A percentile compares a stretch with the other conserved stretches of the same genome.
phyloP scores from a whole-genome alignment of 2,113 vertebrate genomes.

The Tetrao urogallus region DNA sequence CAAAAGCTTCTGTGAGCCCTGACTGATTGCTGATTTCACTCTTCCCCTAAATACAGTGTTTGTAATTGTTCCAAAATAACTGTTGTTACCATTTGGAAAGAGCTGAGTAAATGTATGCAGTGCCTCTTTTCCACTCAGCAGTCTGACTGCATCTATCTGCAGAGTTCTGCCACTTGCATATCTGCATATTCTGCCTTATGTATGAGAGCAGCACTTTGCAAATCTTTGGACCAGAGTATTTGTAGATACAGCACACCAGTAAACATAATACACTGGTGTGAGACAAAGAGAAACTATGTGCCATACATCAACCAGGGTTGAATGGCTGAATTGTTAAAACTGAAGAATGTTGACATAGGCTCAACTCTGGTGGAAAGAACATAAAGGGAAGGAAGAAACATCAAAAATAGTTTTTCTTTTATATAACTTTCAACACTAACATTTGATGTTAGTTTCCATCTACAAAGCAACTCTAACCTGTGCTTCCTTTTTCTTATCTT shows the following conservation, averaged over 20 bases:
- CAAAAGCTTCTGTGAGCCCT: neutral
- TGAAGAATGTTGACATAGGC: neutral
- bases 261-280: neutral
- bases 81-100: neutral
- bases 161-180: neutral
- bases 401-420: neutral
- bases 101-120: neutral
- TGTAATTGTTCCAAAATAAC: neutral
- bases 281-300: neutral
- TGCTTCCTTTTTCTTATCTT: conserved; percentile 7
- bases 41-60: neutral
- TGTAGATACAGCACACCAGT: neutral
- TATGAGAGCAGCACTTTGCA: neutral
- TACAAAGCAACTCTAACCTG: neutral
- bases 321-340: neutral
- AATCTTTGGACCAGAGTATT: neutral
- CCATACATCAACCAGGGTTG: neutral
- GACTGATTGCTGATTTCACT: neutral
- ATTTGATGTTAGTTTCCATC: neutral
- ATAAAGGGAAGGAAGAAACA: neutral
- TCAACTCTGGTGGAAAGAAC: neutral
- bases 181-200: neutral
- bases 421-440: neutral
- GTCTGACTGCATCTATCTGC: neutral
- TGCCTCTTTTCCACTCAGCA: neutral